phyloP scores from a whole-genome alignment of 2,113 vertebrate species.

The Melanocharis versteri region DNA sequence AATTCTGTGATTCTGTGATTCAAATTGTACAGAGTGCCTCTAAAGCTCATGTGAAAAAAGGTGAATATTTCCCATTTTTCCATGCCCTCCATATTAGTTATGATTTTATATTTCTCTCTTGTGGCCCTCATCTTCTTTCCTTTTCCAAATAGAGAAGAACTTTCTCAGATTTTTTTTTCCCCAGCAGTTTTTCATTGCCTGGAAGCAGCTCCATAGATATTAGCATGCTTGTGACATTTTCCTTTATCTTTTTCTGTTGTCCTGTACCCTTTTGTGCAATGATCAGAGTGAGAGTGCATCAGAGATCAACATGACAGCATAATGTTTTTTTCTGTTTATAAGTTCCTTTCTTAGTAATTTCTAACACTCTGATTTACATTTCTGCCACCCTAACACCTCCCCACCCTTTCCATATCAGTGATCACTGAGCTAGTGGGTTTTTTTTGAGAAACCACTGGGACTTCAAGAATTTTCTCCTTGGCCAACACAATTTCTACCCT shows the following conservation, averaged over 20 bases:
- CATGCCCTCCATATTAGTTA: not conserved
- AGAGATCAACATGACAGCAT: not conserved
- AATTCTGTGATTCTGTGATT: not conserved
- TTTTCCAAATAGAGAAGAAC: not conserved
- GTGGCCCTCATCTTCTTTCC: not conserved
- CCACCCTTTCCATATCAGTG: not conserved
- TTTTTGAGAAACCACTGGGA: not conserved
- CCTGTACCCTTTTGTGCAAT: not conserved
- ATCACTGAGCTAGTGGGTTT: not conserved
- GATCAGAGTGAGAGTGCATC: not conserved
- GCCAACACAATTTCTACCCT: not conserved
- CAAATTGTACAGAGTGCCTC: not conserved
- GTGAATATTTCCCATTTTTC: not conserved
- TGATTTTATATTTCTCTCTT: not conserved
- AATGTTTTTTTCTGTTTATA: not conserved
- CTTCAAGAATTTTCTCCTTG: not conserved
- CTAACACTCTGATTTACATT: not conserved
- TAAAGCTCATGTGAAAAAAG: not conserved
- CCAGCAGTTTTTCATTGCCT: not conserved
- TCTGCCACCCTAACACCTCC: not conserved
- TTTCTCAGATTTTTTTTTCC: not conserved
- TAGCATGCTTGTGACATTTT: not conserved
- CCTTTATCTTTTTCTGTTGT: not conserved
- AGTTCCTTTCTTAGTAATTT: not conserved
- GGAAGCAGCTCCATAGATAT: not conserved